Evolutionary conservation across 2,888 invertebrate species (phyloP).

Genomic region (Melinaea menophilus): DNA sequence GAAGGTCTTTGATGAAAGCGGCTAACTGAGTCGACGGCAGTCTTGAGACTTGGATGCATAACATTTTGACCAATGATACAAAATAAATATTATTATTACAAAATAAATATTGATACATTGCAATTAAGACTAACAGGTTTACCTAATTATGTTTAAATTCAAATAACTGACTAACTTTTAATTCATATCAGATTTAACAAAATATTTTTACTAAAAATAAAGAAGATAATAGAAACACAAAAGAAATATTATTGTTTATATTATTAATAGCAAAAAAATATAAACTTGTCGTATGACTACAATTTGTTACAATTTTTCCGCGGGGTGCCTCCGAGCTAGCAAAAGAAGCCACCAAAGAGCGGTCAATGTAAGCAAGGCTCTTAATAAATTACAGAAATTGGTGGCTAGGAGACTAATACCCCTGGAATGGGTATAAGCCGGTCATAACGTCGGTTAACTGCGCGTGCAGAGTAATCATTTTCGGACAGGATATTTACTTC

Average conservation of each 20-base stretch:
- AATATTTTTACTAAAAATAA: too few species aligned
- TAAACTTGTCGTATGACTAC: conserved; percentile 19
- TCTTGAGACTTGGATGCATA: conserved; percentile 11
- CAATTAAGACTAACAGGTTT: too few species aligned
- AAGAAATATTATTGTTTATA: not conserved
- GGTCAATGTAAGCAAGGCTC: conserved; percentile 61
- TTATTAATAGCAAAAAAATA: not conserved
- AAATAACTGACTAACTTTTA: too few species aligned
- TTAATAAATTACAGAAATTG: conserved; percentile 77
- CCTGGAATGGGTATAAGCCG: conserved; percentile 73
- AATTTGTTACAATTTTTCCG: conserved; percentile 64
- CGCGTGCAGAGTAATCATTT: conserved; percentile 73
- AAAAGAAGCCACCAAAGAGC: conserved; percentile 66
- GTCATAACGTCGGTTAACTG: conserved; percentile 70
- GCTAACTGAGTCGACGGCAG: conserved; percentile 38
- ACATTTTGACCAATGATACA: not conserved
- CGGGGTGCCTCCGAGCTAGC: conserved; percentile 50
- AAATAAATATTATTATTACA: not conserved
- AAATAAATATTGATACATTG: not conserved
- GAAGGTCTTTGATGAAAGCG: conserved; percentile 72
- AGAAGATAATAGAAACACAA: too few species aligned
- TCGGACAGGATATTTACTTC: conserved; percentile 72
- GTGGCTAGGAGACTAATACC: conserved; percentile 71
- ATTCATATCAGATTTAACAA: too few species aligned
- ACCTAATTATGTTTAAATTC: too few species aligned